Conservation (phyloP, 92 coral and sea anemone genomes). For the Heliopora coerulea region DNA sequence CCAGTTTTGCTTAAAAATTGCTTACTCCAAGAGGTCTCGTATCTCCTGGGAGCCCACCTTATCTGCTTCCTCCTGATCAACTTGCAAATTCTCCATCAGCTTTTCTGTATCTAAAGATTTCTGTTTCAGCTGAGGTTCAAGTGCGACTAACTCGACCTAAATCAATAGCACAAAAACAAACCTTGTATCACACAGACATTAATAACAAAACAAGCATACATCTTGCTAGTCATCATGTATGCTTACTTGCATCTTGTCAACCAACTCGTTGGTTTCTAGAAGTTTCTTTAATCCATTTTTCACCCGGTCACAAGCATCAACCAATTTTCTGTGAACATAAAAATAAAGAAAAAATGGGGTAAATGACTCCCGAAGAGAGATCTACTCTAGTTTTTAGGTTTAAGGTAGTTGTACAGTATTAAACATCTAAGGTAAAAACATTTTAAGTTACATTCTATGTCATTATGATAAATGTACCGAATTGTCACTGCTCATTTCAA, state of each 20-base stretch:
- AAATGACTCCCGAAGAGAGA: too few species aligned
- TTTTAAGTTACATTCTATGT: too few species aligned
- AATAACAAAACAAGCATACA: not conserved
- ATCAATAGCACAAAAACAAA: not conserved
- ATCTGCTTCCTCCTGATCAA: slow-evolving; percentile 96
- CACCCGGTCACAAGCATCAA: slow-evolving; percentile 96
- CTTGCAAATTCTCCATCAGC: slow-evolving; percentile 95
- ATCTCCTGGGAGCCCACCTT: too few species aligned
- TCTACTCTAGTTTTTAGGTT: too few species aligned
- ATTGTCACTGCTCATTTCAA: too few species aligned
- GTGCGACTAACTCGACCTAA: slow-evolving; percentile 77
- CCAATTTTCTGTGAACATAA: slow-evolving; percentile 65
- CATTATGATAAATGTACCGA: too few species aligned
- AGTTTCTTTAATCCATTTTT: slow-evolving; percentile 93
- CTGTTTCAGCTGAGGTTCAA: slow-evolving; percentile 91
- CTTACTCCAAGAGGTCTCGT: too few species aligned
- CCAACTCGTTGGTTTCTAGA: slow-evolving; percentile 91
- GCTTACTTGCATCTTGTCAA: slow-evolving; percentile 83
- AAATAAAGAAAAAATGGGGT: too few species aligned
- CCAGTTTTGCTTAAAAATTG: too few species aligned
- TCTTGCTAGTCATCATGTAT: not conserved
- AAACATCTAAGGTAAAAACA: too few species aligned
- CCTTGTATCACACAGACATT: not conserved
- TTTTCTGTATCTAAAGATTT: slow-evolving; percentile 95
- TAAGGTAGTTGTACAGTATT: too few species aligned